Evolutionary conservation across 2,888 invertebrate species (phyloP).

Genomic region (Cartodere bifasciata): DNA sequence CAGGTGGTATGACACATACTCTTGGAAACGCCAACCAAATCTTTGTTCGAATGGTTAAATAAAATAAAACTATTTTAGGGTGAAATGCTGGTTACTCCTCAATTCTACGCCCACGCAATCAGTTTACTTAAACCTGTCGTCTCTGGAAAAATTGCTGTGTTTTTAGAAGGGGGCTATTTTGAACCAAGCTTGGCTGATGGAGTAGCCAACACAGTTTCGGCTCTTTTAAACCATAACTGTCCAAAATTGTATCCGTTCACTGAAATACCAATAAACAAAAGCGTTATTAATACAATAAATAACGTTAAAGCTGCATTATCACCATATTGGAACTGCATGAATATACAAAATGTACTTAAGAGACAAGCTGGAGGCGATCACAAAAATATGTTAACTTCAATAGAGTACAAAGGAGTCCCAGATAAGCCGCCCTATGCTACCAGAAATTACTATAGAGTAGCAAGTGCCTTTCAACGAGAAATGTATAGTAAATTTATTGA

Average conservation of each 20-base stretch:
- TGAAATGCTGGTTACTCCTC: background rate
- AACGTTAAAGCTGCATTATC: background rate
- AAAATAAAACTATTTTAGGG: slow-evolving; percentile 1
- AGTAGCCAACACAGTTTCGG: background rate
- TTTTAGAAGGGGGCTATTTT: slow-evolving; percentile 3
- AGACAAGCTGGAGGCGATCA: background rate
- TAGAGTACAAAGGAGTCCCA: background rate
- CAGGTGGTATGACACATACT: too few species aligned
- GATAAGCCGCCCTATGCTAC: background rate
- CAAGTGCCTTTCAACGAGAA: too few species aligned
- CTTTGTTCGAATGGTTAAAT: too few species aligned
- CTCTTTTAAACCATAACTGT: background rate
- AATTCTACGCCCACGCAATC: background rate
- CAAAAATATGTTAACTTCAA: background rate
- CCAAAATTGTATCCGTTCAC: background rate
- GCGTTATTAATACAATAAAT: background rate
- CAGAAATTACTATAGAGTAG: slow-evolving; percentile 1
- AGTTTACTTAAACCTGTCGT: background rate
- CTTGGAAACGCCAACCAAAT: too few species aligned
- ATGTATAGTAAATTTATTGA: too few species aligned
- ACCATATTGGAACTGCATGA: background rate
- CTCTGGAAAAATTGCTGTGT: slow-evolving; percentile 1
- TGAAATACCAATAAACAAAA: background rate
- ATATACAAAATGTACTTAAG: background rate
- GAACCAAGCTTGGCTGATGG: slow-evolving; percentile 1